These are phyloP conservation scores for Chionoecetes opilio DNA, from an alignment of 1,140 invertebrate species.

Conservation along the genomic window DNA sequence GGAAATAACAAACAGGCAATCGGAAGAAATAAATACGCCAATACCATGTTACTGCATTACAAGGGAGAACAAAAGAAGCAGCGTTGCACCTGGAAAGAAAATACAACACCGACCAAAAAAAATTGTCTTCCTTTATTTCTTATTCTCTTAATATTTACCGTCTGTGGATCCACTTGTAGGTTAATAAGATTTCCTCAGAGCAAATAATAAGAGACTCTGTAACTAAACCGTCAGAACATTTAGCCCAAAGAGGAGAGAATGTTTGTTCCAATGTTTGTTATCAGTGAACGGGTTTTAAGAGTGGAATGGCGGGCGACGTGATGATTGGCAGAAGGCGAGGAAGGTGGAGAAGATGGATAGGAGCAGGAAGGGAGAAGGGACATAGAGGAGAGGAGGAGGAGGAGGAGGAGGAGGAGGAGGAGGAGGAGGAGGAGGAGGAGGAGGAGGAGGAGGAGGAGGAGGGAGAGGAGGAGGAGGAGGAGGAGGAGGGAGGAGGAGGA, in stretches of 20 bases:
- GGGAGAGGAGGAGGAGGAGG: not conserved
- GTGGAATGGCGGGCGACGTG: too few species aligned
- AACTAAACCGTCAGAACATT: too few species aligned
- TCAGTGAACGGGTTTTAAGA: too few species aligned
- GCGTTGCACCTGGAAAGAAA: too few species aligned
- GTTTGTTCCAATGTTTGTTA: too few species aligned
- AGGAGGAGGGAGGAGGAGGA: not conserved
- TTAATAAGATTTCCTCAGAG: too few species aligned
- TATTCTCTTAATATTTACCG: too few species aligned
- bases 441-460: not conserved
- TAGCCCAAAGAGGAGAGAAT: too few species aligned
- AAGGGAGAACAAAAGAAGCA: not conserved
- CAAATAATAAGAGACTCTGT: too few species aligned
- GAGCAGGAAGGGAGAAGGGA: not conserved
- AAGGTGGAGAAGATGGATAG: not conserved
- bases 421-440: not conserved
- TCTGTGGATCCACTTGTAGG: too few species aligned
- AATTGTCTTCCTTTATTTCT: too few species aligned
- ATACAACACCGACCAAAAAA: too few species aligned
- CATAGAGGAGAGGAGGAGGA: not conserved
- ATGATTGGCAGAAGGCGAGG: not conserved
- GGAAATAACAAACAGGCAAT: not conserved
- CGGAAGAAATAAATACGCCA: not conserved
- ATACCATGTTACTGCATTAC: not conserved
- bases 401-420: not conserved